phyloP scores from a whole-genome alignment of 2,113 vertebrate species.

The Melospiza melodia region DNA sequence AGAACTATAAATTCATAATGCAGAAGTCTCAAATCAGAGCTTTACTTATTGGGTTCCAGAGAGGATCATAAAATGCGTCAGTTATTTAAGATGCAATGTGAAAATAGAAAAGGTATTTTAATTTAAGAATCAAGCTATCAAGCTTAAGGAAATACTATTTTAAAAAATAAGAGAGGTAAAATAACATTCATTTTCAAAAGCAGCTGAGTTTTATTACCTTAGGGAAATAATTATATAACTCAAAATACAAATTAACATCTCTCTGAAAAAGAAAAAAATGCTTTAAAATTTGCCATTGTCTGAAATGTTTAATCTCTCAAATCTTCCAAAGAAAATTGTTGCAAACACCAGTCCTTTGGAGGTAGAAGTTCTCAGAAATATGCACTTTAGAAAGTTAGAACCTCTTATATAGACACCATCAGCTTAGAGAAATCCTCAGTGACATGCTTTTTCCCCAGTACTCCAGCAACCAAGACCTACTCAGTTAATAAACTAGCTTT shows the following conservation, averaged over 20 bases:
- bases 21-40: background rate
- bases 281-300: background rate
- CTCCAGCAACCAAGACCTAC: background rate
- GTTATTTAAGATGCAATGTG: background rate
- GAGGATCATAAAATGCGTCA: background rate
- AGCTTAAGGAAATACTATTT: background rate
- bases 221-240: background rate
- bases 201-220: background rate
- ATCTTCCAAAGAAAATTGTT: background rate
- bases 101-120: background rate
- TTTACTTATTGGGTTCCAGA: background rate
- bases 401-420: background rate
- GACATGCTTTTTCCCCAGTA: background rate
- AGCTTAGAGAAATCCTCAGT: background rate
- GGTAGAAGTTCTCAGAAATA: background rate
- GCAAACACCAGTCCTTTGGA: background rate
- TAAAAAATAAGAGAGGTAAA: background rate
- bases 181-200: background rate
- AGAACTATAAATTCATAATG: background rate
- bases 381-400: background rate
- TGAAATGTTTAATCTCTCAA: background rate
- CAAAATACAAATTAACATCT: background rate
- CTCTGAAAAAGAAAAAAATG: background rate
- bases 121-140: background rate
- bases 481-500: background rate